Conservation (phyloP, 1,140 invertebrate genomes). For the Dendrolimus punctatus region DNA sequence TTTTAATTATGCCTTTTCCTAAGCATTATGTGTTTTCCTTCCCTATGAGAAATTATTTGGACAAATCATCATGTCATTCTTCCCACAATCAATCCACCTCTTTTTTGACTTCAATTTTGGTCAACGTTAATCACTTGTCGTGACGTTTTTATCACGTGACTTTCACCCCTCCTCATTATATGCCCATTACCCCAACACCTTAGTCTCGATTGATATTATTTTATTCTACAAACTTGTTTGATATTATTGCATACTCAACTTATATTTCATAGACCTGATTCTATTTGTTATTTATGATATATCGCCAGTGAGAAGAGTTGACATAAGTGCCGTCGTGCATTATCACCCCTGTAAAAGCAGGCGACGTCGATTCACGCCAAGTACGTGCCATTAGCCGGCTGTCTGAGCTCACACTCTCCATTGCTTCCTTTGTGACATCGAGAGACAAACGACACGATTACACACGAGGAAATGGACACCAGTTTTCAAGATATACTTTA, state of each 20-base stretch:
- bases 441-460: slow-evolving; percentile 38
- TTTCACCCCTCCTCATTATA: too few species aligned
- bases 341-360: slow-evolving; percentile 27
- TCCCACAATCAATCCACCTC: too few species aligned
- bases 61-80: too few species aligned
- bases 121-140: too few species aligned
- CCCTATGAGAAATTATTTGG: too few species aligned
- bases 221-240: neutral
- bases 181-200: too few species aligned
- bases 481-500: slow-evolving; percentile 11
- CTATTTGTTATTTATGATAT: neutral
- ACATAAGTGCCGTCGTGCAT: slow-evolving; percentile 7
- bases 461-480: slow-evolving; percentile 26
- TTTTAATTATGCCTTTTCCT: too few species aligned
- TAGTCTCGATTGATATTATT: neutral
- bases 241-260: neutral
- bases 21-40: too few species aligned
- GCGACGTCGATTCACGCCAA: slow-evolving; percentile 32
- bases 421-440: slow-evolving; percentile 34
- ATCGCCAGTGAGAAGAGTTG: neutral
- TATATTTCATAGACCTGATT: too few species aligned
- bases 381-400: slow-evolving; percentile 35
- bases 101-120: too few species aligned
- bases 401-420: slow-evolving; percentile 24
- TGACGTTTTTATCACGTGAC: too few species aligned